These are phyloP conservation scores for Eristalis tenax DNA, from an alignment of 2,888 invertebrate genomes.

Conservation along the genomic window DNA sequence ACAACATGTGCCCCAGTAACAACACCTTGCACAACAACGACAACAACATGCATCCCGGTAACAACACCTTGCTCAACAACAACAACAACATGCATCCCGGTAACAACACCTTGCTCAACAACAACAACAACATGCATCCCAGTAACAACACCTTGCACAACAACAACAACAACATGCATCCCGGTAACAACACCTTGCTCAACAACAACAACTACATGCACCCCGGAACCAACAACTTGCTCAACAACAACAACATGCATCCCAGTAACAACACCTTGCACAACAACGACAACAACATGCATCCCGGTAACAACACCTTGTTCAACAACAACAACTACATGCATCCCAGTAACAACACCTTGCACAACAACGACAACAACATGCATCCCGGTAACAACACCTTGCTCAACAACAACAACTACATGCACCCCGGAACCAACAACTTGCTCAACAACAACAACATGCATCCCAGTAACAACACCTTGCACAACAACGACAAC, in stretches of 20 bases:
- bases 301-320: slow-evolving; percentile 74
- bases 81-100: background rate
- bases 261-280: background rate
- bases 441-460: background rate
- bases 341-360: background rate
- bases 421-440: background rate
- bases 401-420: background rate
- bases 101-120: background rate
- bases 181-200: background rate
- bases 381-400: background rate
- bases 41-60: background rate
- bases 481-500: slow-evolving; percentile 75
- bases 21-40: background rate
- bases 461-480: slow-evolving; percentile 45
- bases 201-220: background rate
- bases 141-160: background rate
- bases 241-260: background rate
- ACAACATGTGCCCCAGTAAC: slow-evolving; percentile 1
- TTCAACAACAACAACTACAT: background rate
- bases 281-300: slow-evolving; percentile 1
- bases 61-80: slow-evolving; percentile 2
- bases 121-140: background rate
- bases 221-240: background rate
- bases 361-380: background rate
- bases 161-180: background rate